phyloP scores from a whole-genome alignment of 2,113 vertebrate species.

The Poecilia latipinna region DNA sequence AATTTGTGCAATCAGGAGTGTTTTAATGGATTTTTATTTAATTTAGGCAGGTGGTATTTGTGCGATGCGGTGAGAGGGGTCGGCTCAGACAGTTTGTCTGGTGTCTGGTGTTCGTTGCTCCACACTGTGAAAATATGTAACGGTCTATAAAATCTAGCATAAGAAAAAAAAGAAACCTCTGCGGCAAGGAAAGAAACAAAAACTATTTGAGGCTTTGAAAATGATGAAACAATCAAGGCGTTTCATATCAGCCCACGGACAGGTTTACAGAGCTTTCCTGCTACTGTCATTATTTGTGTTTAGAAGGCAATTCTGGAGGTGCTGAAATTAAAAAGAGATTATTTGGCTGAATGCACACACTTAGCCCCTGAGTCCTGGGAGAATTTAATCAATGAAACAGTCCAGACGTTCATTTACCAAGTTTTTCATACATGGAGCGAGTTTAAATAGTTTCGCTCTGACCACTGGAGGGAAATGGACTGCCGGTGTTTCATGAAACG shows the following conservation, averaged over 20 bases:
- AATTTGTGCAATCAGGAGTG: conserved; percentile 71
- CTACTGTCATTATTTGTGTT: conserved; percentile 71
- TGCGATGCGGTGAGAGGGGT: conserved; percentile 29
- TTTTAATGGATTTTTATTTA: conserved; percentile 68
- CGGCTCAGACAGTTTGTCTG: background rate
- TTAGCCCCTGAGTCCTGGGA: conserved; percentile 63
- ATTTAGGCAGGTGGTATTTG: conserved; percentile 63
- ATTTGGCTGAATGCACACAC: conserved; percentile 63
- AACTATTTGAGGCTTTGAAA: conserved; percentile 35
- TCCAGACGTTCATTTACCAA: conserved; percentile 62
- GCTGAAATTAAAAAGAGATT: conserved; percentile 76
- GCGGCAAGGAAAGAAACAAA: conserved; percentile 25
- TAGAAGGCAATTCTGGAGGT: conserved; percentile 72
- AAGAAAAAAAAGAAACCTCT: conserved; percentile 39
- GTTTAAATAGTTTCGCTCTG: conserved; percentile 63
- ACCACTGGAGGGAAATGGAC: conserved; percentile 54
- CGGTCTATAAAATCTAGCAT: background rate
- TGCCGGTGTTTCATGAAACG: conserved; percentile 47
- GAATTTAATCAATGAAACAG: conserved; percentile 71
- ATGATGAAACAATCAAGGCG: conserved; percentile 65
- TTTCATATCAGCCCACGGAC: conserved; percentile 44
- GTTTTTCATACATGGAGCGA: conserved; percentile 55
- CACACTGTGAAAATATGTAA: conserved; percentile 5
- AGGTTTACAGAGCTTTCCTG: conserved; percentile 54
- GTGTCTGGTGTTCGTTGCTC: background rate